Conservation (phyloP, 2,888 invertebrate species). For the Kryphioiulus occultus region DNA sequence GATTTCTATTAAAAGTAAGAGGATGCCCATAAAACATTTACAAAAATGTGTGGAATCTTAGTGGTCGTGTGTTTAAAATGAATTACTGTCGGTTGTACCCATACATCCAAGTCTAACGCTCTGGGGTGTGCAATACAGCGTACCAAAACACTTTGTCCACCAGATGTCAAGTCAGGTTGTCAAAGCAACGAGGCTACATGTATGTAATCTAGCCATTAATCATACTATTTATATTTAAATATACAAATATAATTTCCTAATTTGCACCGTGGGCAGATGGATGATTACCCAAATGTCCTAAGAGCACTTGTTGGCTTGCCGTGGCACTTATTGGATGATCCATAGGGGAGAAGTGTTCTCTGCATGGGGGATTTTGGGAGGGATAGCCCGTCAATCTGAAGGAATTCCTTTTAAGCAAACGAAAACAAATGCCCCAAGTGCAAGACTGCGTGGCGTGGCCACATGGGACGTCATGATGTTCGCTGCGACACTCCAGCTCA, state of each 20-base stretch:
- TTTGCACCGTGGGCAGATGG: neutral
- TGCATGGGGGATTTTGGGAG: neutral
- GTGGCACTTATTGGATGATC: neutral
- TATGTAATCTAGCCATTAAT: neutral
- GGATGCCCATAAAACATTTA: neutral
- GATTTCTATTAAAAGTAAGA: too few species aligned
- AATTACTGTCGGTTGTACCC: neutral
- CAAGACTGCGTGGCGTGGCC: neutral
- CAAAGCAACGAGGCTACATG: neutral
- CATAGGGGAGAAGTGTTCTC: neutral
- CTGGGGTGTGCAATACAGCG: neutral
- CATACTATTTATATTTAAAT: neutral
- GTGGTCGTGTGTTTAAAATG: neutral
- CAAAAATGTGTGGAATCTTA: neutral
- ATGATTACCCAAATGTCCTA: neutral
- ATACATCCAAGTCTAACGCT: neutral
- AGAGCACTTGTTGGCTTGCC: neutral
- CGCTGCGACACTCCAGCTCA: neutral
- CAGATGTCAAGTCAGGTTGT: neutral
- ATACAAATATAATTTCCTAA: neutral
- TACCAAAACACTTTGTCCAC: neutral
- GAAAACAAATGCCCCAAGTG: neutral
- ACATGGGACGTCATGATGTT: neutral
- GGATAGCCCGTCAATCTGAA: neutral
- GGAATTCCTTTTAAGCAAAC: constrained; percentile 18